Evolutionary conservation across 2,888 invertebrate genomes (phyloP), one percentile per base, ranked within the genome.

Genomic region (Acronicta leporina): DNA sequence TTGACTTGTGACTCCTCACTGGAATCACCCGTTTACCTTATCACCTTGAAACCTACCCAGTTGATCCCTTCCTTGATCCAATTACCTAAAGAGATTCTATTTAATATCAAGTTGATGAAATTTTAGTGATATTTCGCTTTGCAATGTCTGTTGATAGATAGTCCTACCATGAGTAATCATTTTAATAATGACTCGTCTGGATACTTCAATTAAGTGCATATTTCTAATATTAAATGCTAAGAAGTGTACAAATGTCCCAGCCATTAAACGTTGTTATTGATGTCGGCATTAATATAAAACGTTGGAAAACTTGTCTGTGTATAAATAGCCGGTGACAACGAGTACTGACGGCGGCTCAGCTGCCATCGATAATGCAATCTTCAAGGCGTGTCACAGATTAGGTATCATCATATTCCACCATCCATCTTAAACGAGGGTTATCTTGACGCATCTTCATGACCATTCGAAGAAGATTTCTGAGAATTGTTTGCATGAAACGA

Each of bases 261-360:
- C 46, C 56, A 60, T 57, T 65, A 63, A 56, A 58, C 25, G 38
- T 57, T 68, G 67, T 76, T 71, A 79, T 75, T 68, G 64, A 77
- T 63, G 63, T 43, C 47, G 27, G 57, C 62, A 65, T 69, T 51
- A 67, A 70, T 75, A 72, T 77, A 63, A 59, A 63, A 63, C 30
- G 58, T 51, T 72, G 64, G 60, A 79, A 80, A 81, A 82, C 77
- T 77, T 77, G 82, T 80, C 65, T 69, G 69, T 74, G 61, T 85
- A 84, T 84, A 85, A 83, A 87, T 86, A 87, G 70, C 66, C 63
- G 63, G 58, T 82, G 80, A 82, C 75, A 75, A 72, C 58, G 68
- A 59, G 55, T 68, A 53, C 63, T 57, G 57, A 57, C 62, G 57
- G 59, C 72, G 62, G 67, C 75, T 82, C 77, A 79, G 75, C 79